A percentile compares a stretch with the other conserved stretches of the same genome.
These are phyloP conservation scores for Numida meleagris DNA, from an alignment of 2,113 vertebrate genomes.

Conservation along the genomic window DNA sequence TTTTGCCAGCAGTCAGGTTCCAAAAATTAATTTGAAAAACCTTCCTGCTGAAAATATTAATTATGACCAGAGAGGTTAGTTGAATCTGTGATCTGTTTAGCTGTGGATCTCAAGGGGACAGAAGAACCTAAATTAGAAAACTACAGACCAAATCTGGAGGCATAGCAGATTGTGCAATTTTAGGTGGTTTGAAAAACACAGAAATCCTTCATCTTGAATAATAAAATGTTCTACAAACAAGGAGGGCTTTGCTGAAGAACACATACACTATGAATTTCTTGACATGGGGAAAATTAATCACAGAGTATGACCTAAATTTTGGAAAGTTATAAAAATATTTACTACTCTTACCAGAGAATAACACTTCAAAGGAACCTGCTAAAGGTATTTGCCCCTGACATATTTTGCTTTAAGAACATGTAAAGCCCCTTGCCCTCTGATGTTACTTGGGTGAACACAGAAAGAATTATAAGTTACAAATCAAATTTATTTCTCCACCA, in stretches of 20 bases:
- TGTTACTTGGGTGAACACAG: background rate
- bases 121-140: background rate
- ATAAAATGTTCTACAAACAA: background rate
- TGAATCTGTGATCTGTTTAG: background rate
- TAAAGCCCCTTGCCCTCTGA: background rate
- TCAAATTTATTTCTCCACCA: background rate
- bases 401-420: background rate
- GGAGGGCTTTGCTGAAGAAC: background rate
- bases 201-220: background rate
- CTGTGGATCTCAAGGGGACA: background rate
- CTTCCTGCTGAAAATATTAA: background rate
- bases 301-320: background rate
- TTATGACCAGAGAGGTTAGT: background rate
- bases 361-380: background rate
- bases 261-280: background rate
- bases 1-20: background rate
- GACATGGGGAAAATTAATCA: background rate
- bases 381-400: background rate
- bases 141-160: background rate
- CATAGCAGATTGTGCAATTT: background rate
- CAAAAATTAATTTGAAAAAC: background rate
- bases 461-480: background rate
- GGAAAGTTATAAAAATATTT: slow-evolving; percentile 9
- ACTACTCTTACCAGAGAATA: background rate
- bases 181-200: slow-evolving; percentile 13